phyloP scores from a whole-genome alignment of 2,888 invertebrate species.

The Penaeus monodon region DNA sequence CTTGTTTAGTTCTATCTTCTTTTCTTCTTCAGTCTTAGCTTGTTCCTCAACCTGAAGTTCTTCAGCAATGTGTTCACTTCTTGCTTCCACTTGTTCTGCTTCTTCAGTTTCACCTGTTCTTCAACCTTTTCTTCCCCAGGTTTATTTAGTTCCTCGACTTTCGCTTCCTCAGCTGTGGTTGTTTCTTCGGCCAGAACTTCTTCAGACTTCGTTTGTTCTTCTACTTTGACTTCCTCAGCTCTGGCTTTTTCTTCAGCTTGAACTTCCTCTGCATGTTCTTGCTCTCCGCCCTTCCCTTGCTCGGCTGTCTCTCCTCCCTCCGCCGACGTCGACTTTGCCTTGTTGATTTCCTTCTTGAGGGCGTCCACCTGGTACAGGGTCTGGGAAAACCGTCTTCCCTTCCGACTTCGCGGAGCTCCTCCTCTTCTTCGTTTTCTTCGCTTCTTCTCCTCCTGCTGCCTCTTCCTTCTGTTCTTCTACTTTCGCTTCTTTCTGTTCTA shows the following conservation, averaged over 20 bases:
- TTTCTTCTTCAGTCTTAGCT: neutral
- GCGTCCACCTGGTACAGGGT: slow-evolving; percentile 30
- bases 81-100: neutral
- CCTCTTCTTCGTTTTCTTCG: neutral
- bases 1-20: neutral
- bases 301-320: slow-evolving; percentile 4
- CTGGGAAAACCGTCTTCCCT: slow-evolving; percentile 27
- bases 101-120: slow-evolving; percentile 9
- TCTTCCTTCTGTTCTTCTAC: neutral
- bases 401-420: slow-evolving; percentile 5
- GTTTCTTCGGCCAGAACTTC: neutral
- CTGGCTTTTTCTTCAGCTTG: slow-evolving; percentile 7
- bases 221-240: neutral
- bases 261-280: slow-evolving; percentile 9
- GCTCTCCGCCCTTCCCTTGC: slow-evolving; percentile 28
- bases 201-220: neutral
- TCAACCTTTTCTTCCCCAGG: slow-evolving; percentile 4
- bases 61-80: neutral
- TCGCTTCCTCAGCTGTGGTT: neutral
- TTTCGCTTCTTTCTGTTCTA: neutral
- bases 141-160: neutral
- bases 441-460: neutral
- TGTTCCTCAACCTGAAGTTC: neutral
- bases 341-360: slow-evolving; percentile 17
- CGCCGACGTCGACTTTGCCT: neutral